phyloP scores from a whole-genome alignment of 92 coral and sea anemone genomes.

The Siderastrea siderea region DNA sequence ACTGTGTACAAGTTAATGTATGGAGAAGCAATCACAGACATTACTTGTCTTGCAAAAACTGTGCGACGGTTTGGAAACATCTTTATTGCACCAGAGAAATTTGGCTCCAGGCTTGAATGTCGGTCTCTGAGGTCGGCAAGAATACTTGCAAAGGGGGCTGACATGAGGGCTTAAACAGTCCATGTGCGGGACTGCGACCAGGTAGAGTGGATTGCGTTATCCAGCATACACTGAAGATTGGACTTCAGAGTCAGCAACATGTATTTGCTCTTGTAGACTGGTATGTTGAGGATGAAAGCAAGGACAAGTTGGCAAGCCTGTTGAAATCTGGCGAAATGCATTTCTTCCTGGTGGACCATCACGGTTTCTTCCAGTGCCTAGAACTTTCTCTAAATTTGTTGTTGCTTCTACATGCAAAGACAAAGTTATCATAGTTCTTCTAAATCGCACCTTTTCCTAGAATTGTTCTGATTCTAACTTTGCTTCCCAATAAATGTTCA shows the following conservation, averaged over 20 bases:
- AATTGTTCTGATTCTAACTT: background rate
- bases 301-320: constrained; percentile 44
- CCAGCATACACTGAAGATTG: constrained; percentile 37
- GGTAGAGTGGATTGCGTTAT: constrained; percentile 56
- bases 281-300: constrained; percentile 44
- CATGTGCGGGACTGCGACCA: constrained; percentile 42
- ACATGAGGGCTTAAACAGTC: constrained; percentile 36
- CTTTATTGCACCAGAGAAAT: constrained; percentile 43
- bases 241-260: constrained; percentile 12
- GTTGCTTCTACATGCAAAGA: constrained; percentile 10
- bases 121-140: constrained; percentile 58
- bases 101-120: constrained; percentile 56
- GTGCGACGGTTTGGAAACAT: constrained; percentile 28
- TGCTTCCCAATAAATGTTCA: no score
- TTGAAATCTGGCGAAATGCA: constrained; percentile 33
- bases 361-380: constrained; percentile 8
- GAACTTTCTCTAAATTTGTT: constrained; percentile 2
- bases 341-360: constrained; percentile 21
- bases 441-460: constrained; percentile 16
- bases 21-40: constrained; percentile 5
- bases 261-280: constrained; percentile 54
- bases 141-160: constrained; percentile 7
- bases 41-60: constrained; percentile 3
- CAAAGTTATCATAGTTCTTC: background rate
- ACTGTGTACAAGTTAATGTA: constrained; percentile 4